Evolutionary conservation across 2,888 invertebrate genomes (phyloP).

Genomic region (Lasioglossum figueresi): DNA sequence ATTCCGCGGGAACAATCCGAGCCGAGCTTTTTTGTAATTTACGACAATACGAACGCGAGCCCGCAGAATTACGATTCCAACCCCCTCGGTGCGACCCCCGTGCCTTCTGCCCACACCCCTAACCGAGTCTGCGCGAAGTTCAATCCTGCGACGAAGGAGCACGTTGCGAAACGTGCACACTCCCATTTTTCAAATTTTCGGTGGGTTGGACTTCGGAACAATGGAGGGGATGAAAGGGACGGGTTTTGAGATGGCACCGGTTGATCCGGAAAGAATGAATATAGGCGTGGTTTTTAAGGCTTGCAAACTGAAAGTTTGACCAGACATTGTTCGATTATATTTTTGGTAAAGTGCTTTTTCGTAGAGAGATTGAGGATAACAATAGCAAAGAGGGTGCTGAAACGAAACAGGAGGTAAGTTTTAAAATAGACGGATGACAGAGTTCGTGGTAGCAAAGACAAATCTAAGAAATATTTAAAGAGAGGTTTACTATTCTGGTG

Average conservation of each 20-base stretch:
- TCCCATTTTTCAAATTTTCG: background rate
- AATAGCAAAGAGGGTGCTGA: background rate
- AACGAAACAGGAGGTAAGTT: background rate
- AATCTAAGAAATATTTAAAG: background rate
- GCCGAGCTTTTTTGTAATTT: conserved; percentile 70
- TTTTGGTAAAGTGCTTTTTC: background rate
- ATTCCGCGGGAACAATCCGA: conserved; percentile 68
- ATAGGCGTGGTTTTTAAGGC: background rate
- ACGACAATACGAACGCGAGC: conserved; percentile 67
- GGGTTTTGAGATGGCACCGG: background rate
- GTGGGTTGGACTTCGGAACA: background rate
- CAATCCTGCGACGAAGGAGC: conserved; percentile 51
- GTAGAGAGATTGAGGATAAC: no score
- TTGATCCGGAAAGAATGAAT: background rate
- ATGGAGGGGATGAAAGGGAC: background rate
- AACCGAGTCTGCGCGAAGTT: conserved; percentile 31
- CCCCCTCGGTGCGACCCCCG: conserved; percentile 12
- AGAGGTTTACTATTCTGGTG: background rate
- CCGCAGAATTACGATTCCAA: conserved; percentile 52
- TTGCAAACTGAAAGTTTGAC: background rate
- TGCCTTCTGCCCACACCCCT: conserved; percentile 16
- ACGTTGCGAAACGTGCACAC: background rate
- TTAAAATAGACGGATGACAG: background rate
- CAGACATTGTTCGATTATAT: background rate
- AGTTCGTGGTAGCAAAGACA: background rate